Conservation (phyloP, 2,113 vertebrate genomes). For the Ceyx margarethae region DNA sequence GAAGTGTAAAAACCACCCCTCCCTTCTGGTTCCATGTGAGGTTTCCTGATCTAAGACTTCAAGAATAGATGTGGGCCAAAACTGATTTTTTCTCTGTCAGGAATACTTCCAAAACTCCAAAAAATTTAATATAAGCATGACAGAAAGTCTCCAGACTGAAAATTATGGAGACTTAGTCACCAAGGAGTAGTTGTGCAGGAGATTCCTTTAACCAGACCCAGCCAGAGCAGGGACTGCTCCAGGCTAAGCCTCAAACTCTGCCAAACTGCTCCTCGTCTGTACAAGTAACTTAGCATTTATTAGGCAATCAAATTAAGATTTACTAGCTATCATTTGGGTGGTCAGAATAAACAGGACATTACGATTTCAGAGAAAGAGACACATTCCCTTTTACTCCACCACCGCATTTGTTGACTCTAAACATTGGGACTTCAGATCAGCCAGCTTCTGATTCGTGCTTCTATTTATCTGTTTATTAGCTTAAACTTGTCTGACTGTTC, state of each 20-base stretch:
- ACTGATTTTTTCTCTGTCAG: not conserved
- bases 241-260: not conserved
- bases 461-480: conserved; percentile 20
- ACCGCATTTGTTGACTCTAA: not conserved
- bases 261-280: not conserved
- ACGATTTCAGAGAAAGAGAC: not conserved
- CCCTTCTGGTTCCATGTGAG: not conserved
- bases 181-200: not conserved
- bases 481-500: not conserved
- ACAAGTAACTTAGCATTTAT: not conserved
- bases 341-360: not conserved
- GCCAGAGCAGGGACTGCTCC: not conserved
- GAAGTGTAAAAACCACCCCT: not conserved
- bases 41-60: not conserved
- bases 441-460: not conserved
- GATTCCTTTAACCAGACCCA: not conserved
- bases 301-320: not conserved
- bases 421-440: not conserved
- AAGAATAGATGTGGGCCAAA: not conserved
- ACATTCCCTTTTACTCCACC: not conserved
- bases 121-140: not conserved
- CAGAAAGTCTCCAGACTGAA: not conserved
- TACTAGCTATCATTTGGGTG: not conserved
- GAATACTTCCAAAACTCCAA: not conserved
- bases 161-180: not conserved